Base-by-base conservation (phyloP, 92 coral and sea anemone genomes). In the Muricea muricata region DNA sequence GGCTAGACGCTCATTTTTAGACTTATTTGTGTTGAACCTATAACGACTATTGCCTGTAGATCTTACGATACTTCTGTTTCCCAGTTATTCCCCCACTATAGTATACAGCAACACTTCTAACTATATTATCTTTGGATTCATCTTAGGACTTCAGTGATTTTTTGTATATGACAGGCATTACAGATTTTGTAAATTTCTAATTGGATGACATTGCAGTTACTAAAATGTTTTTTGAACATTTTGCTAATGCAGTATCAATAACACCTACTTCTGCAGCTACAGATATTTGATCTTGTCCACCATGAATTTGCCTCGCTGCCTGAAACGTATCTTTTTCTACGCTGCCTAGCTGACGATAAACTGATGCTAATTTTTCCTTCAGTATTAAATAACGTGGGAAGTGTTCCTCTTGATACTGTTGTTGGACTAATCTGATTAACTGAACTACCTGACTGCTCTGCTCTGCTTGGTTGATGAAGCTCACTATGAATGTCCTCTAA, bases 1-100 rank as follows among this genome's bases (percentile, higher is more conserved):
- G 34, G 74, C 29, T 13, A 57, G 39, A n/a, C 73, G 32, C 14
- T 21, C 35, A 28, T 55, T 14, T 30, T 24, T 52, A 52, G 45
- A 33, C 6, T 40, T 28, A 37, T 17, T 3, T 0, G 21, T 39
- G 15, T 61, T 56, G n/a, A 37, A 30, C 33, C 29, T 39, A 41
- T 56, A 81, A 0, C 75, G 9, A 11, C 31, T 81, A 66, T n/a
- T 81, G 60, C 73, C 85, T 81, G 66, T 81, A 65, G 20, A 66
- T 50, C 56, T 61, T 66, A 32, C 78, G 55, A 32, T 81, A 81
- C 67, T 83, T 83, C 73, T 50, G 63, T 66, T 83, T 81, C 3
- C 24, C 58, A 13, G 18, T 20, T 13, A 52, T 12, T 3, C 58
- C 58, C 24, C 58, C 58, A n/a, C n/a, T n/a, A n/a, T n/a, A n/a